Base-by-base conservation (phyloP, 2,888 invertebrate genomes). In the Pseudanteris insignis region DNA sequence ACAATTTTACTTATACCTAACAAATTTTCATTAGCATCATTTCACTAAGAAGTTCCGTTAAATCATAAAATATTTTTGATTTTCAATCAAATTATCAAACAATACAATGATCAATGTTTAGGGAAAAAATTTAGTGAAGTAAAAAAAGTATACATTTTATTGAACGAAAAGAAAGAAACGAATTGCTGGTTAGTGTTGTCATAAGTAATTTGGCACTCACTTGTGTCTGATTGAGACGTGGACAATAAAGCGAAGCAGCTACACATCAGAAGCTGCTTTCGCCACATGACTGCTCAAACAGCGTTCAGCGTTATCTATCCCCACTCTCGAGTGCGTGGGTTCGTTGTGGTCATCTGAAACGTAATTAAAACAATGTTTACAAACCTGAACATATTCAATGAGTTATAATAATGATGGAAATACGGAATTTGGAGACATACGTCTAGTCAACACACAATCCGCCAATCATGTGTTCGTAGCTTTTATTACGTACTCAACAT, bases 281-380 rank as follows among this genome's bases (percentile, higher is more conserved):
- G 75, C 78, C 78, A 77, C 78, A 78, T 78, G 78, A 76, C 72
- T 73, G 70, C 69, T 65, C 64, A 65, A 65, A 68, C 67, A 37
- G 43, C 38, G 51, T 60, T 66, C 64, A 43, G 57, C 64, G 51
- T 58, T 65, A 61, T 67, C 69, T 73, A 73, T 66, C 73, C 74
- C 73, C 73, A 74, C 67, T 71, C 72, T 59, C 72, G 66, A 53
- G 68, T 65, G 43, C 66, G 68, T 36, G 66, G 65, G 57, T 50
- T 68, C 55, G 65, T 72, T 67, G 67, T 70, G 60, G 61, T 67
- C 75, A 77, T 77, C 78, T 78, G 74, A 46, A 71, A 70, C 15
- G 30, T 41, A 44, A 55, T 57, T 38, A 30, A 40, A 62, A 57
- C 33, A 50, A 46, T 46, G 43, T 50, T 60, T 44, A 44, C 36